These are phyloP conservation scores for Anadara kagoshimensis DNA, from an alignment of 1,140 invertebrate genomes.

Conservation along the genomic window DNA sequence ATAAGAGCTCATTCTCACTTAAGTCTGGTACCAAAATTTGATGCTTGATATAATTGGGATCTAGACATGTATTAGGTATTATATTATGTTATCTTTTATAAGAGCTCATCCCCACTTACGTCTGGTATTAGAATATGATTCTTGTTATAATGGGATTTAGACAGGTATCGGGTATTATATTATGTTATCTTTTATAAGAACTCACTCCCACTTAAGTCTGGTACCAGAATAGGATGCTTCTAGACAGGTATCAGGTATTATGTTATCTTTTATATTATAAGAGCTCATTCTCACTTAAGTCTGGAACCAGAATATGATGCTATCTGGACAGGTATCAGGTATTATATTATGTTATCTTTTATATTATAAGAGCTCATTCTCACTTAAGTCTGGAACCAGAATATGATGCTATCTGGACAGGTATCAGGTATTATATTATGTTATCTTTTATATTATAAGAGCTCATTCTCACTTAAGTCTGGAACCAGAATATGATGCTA, in stretches of 20 bases:
- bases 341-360: slow-evolving; percentile 47
- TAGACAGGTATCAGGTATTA: slow-evolving; percentile 83
- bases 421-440: slow-evolving; percentile 81
- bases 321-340: slow-evolving; percentile 83
- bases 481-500: slow-evolving; percentile 87
- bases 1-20: too few species aligned
- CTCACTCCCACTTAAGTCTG: too few species aligned
- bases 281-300: too few species aligned
- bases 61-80: slow-evolving; percentile 84
- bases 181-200: slow-evolving; percentile 2
- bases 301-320: slow-evolving; percentile 87
- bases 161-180: slow-evolving; percentile 81
- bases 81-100: slow-evolving; percentile 16
- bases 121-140: slow-evolving; percentile 86
- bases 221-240: slow-evolving; percentile 87
- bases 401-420: slow-evolving; percentile 83
- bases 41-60: slow-evolving; percentile 74
- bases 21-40: slow-evolving; percentile 82
- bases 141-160: slow-evolving; percentile 74
- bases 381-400: slow-evolving; percentile 78
- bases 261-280: slow-evolving; percentile 8
- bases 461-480: too few species aligned
- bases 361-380: not conserved
- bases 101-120: too few species aligned
- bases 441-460: slow-evolving; percentile 5